These are phyloP conservation scores for Anoplius nigerrimus DNA, from an alignment of 2,888 invertebrate species.

Conservation along the genomic window DNA sequence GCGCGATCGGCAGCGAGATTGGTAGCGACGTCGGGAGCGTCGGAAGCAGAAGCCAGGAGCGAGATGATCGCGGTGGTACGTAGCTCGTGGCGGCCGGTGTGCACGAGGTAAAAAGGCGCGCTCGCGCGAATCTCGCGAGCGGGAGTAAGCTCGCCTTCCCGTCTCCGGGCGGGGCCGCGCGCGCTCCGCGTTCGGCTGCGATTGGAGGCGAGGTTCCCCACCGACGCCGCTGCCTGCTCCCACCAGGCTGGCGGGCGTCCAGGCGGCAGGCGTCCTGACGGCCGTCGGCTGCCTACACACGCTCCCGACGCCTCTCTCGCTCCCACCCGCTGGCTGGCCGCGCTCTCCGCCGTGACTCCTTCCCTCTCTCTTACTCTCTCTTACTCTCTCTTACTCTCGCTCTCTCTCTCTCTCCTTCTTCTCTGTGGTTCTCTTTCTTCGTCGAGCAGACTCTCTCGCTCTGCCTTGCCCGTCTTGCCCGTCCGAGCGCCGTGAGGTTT, in stretches of 20 bases:
- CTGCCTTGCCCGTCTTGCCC: conserved; percentile 15
- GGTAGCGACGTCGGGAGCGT: neutral
- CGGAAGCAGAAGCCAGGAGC: conserved; percentile 6
- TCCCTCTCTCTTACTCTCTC: conserved; percentile 38
- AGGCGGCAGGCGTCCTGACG: conserved; percentile 39
- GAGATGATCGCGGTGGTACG: neutral
- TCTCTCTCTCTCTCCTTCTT: conserved; percentile 12
- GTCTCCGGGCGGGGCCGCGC: conserved; percentile 58
- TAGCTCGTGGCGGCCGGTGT: conserved; percentile 35
- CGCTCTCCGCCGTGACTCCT: conserved; percentile 31
- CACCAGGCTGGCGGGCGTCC: conserved; percentile 72
- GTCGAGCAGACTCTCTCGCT: no score
- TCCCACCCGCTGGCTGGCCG: conserved; percentile 12
- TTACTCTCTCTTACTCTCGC: conserved; percentile 32
- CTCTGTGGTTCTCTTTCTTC: conserved; percentile 22
- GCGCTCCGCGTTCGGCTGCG: conserved; percentile 66
- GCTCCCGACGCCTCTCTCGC: conserved; percentile 44
- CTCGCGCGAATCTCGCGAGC: conserved; percentile 40
- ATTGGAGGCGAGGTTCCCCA: conserved; percentile 72
- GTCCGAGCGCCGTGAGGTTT: neutral
- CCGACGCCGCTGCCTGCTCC: conserved; percentile 65
- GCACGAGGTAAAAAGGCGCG: conserved; percentile 59
- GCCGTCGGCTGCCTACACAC: conserved; percentile 15
- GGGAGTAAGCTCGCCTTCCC: conserved; percentile 42
- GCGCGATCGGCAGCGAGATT: no score